These are phyloP conservation scores for Spialia ferax DNA, from an alignment of 2,888 invertebrate species.

Conservation along the genomic window DNA sequence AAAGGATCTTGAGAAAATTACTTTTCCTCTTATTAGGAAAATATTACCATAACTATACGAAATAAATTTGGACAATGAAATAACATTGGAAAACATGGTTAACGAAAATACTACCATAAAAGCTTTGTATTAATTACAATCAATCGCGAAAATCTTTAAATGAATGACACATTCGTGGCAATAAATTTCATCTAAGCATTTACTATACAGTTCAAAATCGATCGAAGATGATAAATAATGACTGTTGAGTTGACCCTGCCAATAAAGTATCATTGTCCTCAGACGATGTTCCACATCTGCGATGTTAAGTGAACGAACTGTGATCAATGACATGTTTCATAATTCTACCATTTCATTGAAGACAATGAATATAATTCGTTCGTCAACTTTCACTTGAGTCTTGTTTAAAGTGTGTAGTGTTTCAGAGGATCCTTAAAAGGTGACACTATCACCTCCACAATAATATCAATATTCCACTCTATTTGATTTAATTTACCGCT, in stretches of 20 bases:
- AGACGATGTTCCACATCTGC: background rate
- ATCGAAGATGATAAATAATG: background rate
- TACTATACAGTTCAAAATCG: slow-evolving; percentile 7
- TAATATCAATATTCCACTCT: too few relatives aligned
- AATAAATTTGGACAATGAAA: background rate
- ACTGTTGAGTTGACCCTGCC: slow-evolving; percentile 4
- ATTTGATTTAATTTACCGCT: too few relatives aligned
- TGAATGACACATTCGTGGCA: background rate
- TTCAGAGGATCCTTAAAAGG: too few relatives aligned
- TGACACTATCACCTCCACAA: too few relatives aligned
- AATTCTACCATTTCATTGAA: background rate
- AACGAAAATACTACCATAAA: too few relatives aligned
- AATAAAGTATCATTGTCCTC: slow-evolving; percentile 18
- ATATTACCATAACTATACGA: background rate
- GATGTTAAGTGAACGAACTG: background rate
- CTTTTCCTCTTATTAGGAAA: background rate
- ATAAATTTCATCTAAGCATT: background rate
- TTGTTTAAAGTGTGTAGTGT: too few relatives aligned
- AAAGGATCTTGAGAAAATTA: too few relatives aligned
- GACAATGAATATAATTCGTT: too few relatives aligned
- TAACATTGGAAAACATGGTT: background rate
- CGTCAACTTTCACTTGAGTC: too few relatives aligned
- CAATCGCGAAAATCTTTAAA: background rate
- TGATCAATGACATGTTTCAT: slow-evolving; percentile 8
- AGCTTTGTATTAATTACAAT: background rate